Conservation (phyloP, 2,113 vertebrate species). For the Delphinapterus leucas region DNA sequence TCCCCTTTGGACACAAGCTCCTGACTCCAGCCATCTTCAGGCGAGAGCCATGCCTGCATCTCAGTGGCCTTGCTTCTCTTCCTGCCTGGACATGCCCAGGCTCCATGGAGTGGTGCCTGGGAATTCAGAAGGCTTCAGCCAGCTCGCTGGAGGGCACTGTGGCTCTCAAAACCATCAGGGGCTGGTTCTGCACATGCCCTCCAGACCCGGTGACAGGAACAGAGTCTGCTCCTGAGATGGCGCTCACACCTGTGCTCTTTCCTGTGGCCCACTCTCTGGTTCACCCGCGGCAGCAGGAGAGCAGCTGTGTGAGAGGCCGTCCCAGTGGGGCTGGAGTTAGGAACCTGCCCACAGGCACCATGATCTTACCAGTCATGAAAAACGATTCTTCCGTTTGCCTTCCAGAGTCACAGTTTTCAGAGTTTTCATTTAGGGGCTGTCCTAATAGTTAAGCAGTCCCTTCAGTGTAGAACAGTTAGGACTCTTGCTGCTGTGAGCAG, state of each 20-base stretch:
- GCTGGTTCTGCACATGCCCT: neutral
- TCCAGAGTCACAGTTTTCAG: neutral
- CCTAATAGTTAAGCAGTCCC: neutral
- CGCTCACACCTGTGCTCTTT: neutral
- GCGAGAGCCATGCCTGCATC: neutral
- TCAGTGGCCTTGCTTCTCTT: neutral
- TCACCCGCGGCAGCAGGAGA: accelerated
- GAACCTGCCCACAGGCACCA: no score
- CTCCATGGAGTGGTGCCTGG: neutral
- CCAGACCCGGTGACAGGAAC: accelerated
- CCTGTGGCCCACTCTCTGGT: neutral
- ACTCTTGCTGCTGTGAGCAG: neutral
- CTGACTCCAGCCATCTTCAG: neutral
- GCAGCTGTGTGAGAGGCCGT: accelerated
- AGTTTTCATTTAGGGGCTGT: neutral
- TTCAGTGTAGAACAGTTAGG: neutral
- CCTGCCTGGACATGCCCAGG: neutral
- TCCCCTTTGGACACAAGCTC: neutral
- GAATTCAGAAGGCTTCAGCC: neutral
- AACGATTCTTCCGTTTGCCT: neutral
- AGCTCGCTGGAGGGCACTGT: neutral
- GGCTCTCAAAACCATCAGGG: neutral
- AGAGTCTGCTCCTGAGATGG: neutral
- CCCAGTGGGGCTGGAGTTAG: accelerated
- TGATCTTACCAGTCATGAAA: neutral